Evolutionary conservation across 2,888 invertebrate genomes (phyloP).

Genomic region (Diplolepis rosae): DNA sequence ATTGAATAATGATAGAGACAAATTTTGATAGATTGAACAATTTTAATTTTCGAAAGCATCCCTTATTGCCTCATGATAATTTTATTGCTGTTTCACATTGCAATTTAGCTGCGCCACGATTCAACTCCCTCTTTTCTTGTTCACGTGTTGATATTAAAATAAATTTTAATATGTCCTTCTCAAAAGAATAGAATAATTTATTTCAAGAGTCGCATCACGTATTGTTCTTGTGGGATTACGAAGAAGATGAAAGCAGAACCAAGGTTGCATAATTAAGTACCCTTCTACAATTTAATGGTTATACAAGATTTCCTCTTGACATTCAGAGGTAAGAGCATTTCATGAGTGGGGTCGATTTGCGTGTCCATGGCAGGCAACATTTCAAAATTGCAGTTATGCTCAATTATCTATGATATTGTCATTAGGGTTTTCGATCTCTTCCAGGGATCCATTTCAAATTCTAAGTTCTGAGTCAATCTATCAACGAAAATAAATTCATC

Average conservation of each 20-base stretch:
- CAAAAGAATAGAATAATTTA: background rate
- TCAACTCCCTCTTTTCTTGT: too few species aligned
- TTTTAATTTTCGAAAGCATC: too few species aligned
- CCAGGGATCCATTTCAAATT: background rate
- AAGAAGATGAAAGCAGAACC: background rate
- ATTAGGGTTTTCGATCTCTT: conserved; percentile 6
- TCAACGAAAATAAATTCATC: background rate
- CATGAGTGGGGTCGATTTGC: conserved; percentile 8
- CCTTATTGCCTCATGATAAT: too few species aligned
- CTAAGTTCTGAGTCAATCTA: background rate
- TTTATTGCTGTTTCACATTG: too few species aligned
- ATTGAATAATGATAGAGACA: too few species aligned
- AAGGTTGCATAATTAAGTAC: conserved; percentile 2
- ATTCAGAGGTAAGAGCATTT: conserved; percentile 17
- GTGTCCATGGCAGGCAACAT: conserved; percentile 26
- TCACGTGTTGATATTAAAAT: background rate
- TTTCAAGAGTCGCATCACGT: background rate
- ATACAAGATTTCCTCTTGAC: conserved; percentile 5
- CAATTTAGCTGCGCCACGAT: too few species aligned
- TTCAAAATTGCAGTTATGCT: conserved; percentile 20
- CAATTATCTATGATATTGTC: conserved; percentile 16
- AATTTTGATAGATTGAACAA: too few species aligned
- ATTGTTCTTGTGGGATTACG: background rate
- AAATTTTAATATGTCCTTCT: background rate
- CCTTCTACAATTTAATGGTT: background rate